These are phyloP conservation scores for Adineta ricciae DNA, from an alignment of 2,888 invertebrate species.

Conservation along the genomic window DNA sequence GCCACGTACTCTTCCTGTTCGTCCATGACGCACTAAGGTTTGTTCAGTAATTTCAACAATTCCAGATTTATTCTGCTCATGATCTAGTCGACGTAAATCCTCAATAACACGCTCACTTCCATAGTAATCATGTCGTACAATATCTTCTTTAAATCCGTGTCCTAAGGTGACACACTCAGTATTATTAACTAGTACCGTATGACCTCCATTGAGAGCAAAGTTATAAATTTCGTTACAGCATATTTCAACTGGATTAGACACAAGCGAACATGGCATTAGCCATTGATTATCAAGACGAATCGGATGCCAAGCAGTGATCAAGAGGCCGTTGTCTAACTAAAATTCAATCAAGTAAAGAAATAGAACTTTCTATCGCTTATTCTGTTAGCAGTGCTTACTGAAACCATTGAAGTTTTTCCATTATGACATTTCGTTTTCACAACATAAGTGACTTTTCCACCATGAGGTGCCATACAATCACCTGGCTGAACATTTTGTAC, in stretches of 20 bases:
- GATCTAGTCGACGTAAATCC: slow-evolving; percentile 21
- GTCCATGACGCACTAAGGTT: neutral
- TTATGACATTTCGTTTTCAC: neutral
- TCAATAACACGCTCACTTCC: slow-evolving; percentile 20
- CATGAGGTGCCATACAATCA: neutral
- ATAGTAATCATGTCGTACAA: slow-evolving; percentile 25
- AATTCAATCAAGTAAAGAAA: neutral
- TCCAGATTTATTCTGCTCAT: neutral
- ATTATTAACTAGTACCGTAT: slow-evolving; percentile 16
- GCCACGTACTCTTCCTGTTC: neutral
- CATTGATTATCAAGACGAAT: slow-evolving; percentile 18
- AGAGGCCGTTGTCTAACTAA: neutral
- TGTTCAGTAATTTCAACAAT: neutral
- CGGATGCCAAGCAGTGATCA: slow-evolving; percentile 31
- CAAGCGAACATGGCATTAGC: slow-evolving; percentile 21
- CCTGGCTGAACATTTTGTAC: neutral
- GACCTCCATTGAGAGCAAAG: slow-evolving; percentile 23
- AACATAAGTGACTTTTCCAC: neutral
- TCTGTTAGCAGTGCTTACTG: neutral
- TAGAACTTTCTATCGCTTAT: neutral
- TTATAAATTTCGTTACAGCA: slow-evolving; percentile 21
- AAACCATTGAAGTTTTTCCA: neutral
- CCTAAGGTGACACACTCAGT: slow-evolving; percentile 28
- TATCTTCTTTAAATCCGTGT: slow-evolving; percentile 25
- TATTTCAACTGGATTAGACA: neutral